phyloP scores from a whole-genome alignment of 1,140 invertebrate species.

The Heliconius congener region DNA sequence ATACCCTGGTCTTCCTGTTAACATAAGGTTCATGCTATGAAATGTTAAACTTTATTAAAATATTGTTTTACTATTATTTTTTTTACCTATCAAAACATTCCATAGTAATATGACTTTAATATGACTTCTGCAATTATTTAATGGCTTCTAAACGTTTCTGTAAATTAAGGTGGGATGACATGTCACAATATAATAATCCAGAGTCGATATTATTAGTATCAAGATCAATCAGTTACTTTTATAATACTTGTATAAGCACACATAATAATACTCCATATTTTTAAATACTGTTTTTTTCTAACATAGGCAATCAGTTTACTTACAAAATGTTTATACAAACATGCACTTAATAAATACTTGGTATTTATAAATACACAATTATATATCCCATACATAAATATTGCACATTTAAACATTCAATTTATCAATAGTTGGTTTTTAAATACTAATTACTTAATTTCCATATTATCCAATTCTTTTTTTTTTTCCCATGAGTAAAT shows the following conservation, averaged over 20 bases:
- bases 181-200: neutral
- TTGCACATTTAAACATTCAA: slow-evolving; percentile 25
- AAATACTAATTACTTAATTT: slow-evolving; percentile 4
- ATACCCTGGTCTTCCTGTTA: too few relatives aligned
- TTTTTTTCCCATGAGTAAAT: slow-evolving; percentile 7
- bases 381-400: slow-evolving; percentile 28
- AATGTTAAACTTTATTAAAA: too few relatives aligned
- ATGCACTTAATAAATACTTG: slow-evolving; percentile 22
- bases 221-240: slow-evolving; percentile 5
- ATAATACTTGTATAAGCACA: slow-evolving; percentile 2
- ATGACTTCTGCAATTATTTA: neutral
- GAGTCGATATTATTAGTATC: slow-evolving; percentile 3
- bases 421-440: slow-evolving; percentile 14
- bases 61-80: too few relatives aligned
- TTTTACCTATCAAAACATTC: too few relatives aligned
- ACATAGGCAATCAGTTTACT: slow-evolving; percentile 18
- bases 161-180: neutral
- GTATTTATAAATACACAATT: slow-evolving; percentile 20
- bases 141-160: slow-evolving; percentile 5
- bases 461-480: neutral
- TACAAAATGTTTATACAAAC: slow-evolving; percentile 26
- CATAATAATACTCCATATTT: slow-evolving; percentile 21
- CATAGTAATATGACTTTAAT: too few relatives aligned
- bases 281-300: slow-evolving; percentile 25
- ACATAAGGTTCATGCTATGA: too few relatives aligned